A percentile compares a stretch with the other conserved stretches of the same genome.
phyloP scores from a whole-genome alignment of 30 jellyfish, hydroid and myxozoan species.

The Chironex yamaguchii region DNA sequence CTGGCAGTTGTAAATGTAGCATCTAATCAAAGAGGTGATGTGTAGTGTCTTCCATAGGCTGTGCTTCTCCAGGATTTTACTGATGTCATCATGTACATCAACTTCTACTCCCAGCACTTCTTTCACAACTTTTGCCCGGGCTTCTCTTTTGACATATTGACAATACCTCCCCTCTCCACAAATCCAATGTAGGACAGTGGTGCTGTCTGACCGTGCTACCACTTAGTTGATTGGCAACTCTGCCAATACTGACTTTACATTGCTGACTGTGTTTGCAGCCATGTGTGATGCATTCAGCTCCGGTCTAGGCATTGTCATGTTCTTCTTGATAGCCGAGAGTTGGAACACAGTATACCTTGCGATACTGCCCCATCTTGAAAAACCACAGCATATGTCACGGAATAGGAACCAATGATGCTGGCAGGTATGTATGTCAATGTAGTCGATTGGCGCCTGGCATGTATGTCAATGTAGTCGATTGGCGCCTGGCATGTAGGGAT shows the following conservation, averaged over 20 bases:
- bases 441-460: too few species aligned
- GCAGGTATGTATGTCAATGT: not conserved
- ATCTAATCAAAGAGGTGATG: conserved; percentile 49
- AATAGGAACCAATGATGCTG: not conserved
- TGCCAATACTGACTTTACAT: not conserved
- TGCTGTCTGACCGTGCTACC: not conserved
- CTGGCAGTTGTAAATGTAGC: conserved; percentile 56
- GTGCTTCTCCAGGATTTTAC: not conserved
- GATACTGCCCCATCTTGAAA: not conserved
- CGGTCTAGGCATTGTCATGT: not conserved
- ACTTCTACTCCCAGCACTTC: conserved; percentile 28
- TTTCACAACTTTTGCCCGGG: conserved; percentile 18
- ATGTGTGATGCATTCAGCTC: not conserved
- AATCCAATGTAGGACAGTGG: not conserved
- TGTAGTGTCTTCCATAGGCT: conserved; percentile 28
- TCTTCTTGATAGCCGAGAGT: not conserved
- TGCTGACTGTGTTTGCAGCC: not conserved
- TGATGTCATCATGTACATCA: not conserved
- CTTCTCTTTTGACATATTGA: conserved; percentile 23
- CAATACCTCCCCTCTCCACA: not conserved
- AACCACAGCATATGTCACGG: not conserved
- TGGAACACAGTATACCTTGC: not conserved
- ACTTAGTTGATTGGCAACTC: not conserved
- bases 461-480: not conserved
- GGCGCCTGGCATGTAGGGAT: not conserved